Evolutionary conservation across 2,797 vertebrate species (phyloP).

Genomic region (Pelochelys cantorii): DNA sequence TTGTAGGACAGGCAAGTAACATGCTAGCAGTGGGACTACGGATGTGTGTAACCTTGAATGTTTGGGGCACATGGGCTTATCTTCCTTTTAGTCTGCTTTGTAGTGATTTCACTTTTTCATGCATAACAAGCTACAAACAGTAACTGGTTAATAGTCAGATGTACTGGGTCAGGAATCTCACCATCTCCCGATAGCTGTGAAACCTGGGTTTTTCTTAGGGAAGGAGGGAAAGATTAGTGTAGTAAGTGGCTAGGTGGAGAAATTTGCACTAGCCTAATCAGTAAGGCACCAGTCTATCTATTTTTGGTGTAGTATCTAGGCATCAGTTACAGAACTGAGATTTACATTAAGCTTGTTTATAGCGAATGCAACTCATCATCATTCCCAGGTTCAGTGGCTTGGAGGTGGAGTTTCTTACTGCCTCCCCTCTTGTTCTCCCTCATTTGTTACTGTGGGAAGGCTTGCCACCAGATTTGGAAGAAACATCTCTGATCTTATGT

Average conservation of each 20-base stretch:
- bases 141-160: fast-evolving
- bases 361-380: not conserved
- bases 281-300: not conserved
- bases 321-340: not conserved
- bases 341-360: not conserved
- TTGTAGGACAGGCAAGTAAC: not conserved
- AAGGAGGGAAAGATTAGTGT: not conserved
- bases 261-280: not conserved
- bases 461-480: not conserved
- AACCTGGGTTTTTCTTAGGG: not conserved
- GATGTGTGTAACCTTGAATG: fast-evolving
- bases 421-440: not conserved
- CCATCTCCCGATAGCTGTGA: not conserved
- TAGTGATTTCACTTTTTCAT: fast-evolving
- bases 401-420: not conserved
- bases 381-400: not conserved
- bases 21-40: fast-evolving
- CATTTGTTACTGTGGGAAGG: not conserved
- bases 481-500: not conserved
- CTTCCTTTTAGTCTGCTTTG: not conserved
- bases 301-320: not conserved
- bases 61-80: not conserved
- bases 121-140: fast-evolving
- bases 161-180: not conserved
- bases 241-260: not conserved